Percentiles rank a stretch among this genome's conserved stretches.
These are phyloP conservation scores for Casuarius casuarius DNA, from an alignment of 2,113 vertebrate genomes.

Conservation along the genomic window DNA sequence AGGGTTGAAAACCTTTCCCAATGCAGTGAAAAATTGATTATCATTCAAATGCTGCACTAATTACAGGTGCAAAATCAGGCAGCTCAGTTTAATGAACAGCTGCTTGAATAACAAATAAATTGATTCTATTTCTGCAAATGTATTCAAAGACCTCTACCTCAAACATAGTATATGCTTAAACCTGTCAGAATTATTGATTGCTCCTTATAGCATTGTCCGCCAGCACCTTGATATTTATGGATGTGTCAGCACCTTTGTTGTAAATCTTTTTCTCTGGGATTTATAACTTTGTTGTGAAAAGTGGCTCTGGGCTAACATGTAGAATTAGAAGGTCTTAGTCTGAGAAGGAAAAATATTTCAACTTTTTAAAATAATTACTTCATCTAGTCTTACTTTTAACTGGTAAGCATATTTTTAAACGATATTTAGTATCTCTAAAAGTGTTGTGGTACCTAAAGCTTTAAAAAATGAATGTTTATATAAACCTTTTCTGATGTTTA, in stretches of 20 bases:
- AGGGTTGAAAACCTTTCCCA: background rate
- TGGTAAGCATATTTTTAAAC: background rate
- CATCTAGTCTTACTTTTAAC: background rate
- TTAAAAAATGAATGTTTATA: background rate
- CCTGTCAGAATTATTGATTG: slow-evolving; percentile 45
- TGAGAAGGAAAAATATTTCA: slow-evolving; percentile 5
- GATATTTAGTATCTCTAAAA: background rate
- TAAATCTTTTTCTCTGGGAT: slow-evolving; percentile 27
- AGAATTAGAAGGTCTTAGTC: background rate
- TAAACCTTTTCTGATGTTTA: background rate
- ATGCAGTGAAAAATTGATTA: background rate
- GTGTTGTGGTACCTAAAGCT: background rate
- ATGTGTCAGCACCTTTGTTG: slow-evolving; percentile 2
- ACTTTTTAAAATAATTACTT: slow-evolving; percentile 11
- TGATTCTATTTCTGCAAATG: background rate
- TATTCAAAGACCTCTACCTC: background rate
- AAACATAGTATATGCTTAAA: background rate
- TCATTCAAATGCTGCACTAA: accelerated
- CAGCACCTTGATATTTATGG: slow-evolving; percentile 35
- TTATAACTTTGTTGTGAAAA: slow-evolving; percentile 19
- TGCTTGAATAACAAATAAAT: background rate
- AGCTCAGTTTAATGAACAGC: background rate
- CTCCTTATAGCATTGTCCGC: background rate
- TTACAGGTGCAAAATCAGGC: background rate
- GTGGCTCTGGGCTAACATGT: slow-evolving; percentile 13